Conservation (phyloP, 2,113 vertebrate genomes). For the Dolichotis patagonum region DNA sequence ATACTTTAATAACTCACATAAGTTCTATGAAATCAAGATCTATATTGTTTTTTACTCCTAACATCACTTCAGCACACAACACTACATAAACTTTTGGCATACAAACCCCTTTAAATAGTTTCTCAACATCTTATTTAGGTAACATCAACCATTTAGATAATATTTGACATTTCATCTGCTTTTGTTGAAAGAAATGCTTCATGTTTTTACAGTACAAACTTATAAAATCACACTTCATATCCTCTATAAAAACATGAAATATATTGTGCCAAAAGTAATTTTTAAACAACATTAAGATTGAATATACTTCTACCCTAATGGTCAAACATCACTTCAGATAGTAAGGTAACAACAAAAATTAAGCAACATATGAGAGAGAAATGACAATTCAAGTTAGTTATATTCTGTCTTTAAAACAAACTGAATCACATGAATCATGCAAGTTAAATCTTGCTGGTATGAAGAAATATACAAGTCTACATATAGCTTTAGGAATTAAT, state of each 20-base stretch:
- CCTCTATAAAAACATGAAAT: slow-evolving; percentile 25
- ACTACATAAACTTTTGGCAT: background rate
- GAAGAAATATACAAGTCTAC: slow-evolving; percentile 5
- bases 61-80: background rate
- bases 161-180: background rate
- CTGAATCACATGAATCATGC: background rate
- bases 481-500: background rate
- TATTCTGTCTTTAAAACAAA: slow-evolving; percentile 47
- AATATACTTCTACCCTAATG: background rate
- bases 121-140: slow-evolving; percentile 27
- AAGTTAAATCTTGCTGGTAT: background rate
- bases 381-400: slow-evolving; percentile 26
- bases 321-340: slow-evolving; percentile 53
- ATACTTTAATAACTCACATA: slow-evolving; percentile 48
- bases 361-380: background rate
- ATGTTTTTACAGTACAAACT: slow-evolving; percentile 45
- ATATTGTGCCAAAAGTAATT: slow-evolving; percentile 24
- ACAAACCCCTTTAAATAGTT: background rate
- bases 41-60: slow-evolving; percentile 1
- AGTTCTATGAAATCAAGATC: slow-evolving; percentile 29
- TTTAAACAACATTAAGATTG: background rate
- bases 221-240: slow-evolving; percentile 45
- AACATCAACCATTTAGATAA: background rate
- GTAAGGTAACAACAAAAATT: slow-evolving; percentile 53
- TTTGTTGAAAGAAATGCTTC: slow-evolving; percentile 46